Evolutionary conservation across 1,140 invertebrate species (phyloP).

Genomic region (Drosophila lowei): DNA sequence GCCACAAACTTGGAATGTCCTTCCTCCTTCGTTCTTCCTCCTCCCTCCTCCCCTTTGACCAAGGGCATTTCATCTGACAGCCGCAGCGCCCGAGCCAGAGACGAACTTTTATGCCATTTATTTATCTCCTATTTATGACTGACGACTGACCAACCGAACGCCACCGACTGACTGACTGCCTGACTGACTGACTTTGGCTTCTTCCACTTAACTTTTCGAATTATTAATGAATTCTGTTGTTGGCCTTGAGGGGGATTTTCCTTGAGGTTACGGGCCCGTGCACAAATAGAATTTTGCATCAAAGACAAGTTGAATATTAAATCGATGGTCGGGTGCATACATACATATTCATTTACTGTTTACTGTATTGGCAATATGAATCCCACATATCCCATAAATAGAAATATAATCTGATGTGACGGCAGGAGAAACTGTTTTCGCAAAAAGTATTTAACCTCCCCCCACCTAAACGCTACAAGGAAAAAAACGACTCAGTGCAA

Average conservation of each 20-base stretch:
- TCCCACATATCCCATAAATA: constrained; percentile 1
- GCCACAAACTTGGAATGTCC: constrained; percentile 44
- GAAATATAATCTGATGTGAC: no score
- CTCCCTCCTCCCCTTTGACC: neutral
- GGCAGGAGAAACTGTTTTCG: no score
- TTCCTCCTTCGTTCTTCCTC: neutral
- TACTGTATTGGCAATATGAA: constrained; percentile 2
- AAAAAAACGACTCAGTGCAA: no score
- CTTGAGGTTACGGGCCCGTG: constrained; percentile 3
- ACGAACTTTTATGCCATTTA: constrained; percentile 38
- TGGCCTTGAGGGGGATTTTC: neutral
- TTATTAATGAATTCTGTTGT: constrained; percentile 28
- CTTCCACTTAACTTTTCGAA: constrained; percentile 31
- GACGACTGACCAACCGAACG: no score
- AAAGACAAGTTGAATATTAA: constrained; percentile 22
- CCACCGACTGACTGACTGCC: neutral
- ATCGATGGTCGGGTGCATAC: constrained; percentile 12
- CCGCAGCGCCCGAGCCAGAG: neutral
- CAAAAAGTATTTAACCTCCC: no score
- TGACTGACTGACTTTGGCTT: constrained; percentile 4
- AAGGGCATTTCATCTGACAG: constrained; percentile 7
- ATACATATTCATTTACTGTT: neutral
- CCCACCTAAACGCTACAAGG: no score
- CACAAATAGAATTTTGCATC: constrained; percentile 39
- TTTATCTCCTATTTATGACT: constrained; percentile 39